Base-by-base conservation (phyloP, 2,888 invertebrate genomes). In the Noctua fimbriata region DNA sequence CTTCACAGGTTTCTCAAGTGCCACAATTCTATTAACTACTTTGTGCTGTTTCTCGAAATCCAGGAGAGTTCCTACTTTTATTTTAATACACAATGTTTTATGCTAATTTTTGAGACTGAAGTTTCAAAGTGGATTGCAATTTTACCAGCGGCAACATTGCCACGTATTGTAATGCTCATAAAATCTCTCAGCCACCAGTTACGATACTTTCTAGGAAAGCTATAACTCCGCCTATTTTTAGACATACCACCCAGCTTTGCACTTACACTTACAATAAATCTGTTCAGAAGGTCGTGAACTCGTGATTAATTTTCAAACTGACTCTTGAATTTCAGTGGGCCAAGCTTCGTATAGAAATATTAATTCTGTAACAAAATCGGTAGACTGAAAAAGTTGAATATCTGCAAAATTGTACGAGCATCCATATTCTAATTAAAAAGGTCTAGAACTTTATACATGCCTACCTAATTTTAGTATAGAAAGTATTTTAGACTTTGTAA, bases 211-310 rank as follows among this genome's bases (percentile, higher is more conserved):
- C 74, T 44, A 72, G 69, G 41, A 69, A 21, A 66, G 66, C 69
- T 70, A 73, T 78, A 70, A 74, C 41, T 74, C 28, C 36, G 10
- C 58, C 69, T 82, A 73, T 78, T 73, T 82, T 75, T 78, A 75
- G 70, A 24, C 28, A 21, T 32, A 82, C 82, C 83, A 75, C 72
- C 86, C 78, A 60, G 74, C 32, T 78, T 52, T 65, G 78, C 78
- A 82, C 83, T 84, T 84, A 82, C 55, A 78, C 55, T 75, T 63
- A 72, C 60, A 82, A 78, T 86, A 86, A 84, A 84, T 86, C 83
- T 86, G 41, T 78, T 73, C n/a, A 24, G 36, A 66, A 72, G 72
- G 72, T 70, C 55, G 75, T 73, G 74, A 70, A 66, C 69, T 73
- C 65, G 52, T 73, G 44, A 70, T 79, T 79, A 52, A 69, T 36